Evolutionary conservation across 2,113 vertebrate species (phyloP).

Genomic region (Mohoua ochrocephala): DNA sequence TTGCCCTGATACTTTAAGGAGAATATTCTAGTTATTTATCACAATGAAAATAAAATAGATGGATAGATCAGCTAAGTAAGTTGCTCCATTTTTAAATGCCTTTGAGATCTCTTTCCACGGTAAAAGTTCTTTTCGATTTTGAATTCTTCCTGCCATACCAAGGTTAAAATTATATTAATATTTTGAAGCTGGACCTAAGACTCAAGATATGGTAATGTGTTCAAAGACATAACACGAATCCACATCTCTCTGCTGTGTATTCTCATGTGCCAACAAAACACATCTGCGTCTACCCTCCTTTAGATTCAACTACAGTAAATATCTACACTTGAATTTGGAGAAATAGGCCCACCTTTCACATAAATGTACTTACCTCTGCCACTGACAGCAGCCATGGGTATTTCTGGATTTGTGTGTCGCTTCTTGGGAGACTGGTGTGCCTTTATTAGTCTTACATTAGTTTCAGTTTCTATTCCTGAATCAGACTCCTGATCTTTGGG

Average conservation of each 20-base stretch:
- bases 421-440: background rate
- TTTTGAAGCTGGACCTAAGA: background rate
- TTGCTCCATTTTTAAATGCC: background rate
- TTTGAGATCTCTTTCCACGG: background rate
- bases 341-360: background rate
- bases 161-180: background rate
- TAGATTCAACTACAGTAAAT: background rate
- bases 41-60: background rate
- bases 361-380: background rate
- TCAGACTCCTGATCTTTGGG: background rate
- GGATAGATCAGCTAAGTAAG: background rate
- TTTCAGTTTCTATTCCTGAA: constrained; percentile 19
- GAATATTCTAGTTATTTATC: background rate
- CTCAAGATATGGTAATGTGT: background rate
- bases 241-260: background rate
- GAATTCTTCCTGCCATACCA: background rate
- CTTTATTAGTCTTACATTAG: background rate
- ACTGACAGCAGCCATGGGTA: background rate
- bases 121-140: background rate
- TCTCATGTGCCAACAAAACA: background rate
- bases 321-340: background rate
- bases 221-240: background rate
- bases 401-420: background rate
- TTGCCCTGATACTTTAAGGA: background rate
- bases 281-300: background rate